Conservation (phyloP, 2,797 vertebrate genomes). For the Molossus alvarezi region DNA sequence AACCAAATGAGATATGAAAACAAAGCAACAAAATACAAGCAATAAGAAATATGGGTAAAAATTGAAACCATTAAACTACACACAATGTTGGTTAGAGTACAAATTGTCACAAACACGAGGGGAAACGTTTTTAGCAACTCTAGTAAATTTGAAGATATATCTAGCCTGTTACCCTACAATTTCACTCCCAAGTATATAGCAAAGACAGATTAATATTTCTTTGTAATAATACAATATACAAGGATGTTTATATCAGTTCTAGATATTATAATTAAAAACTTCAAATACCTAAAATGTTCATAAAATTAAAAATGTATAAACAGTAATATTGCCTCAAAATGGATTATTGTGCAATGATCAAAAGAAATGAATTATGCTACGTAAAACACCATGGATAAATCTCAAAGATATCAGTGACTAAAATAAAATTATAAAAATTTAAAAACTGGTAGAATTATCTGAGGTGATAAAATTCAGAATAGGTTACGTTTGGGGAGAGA, state of each 20-base stretch:
- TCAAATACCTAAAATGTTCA: neutral
- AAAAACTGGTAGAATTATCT: neutral
- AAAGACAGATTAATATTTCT: neutral
- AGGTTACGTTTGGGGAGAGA: neutral
- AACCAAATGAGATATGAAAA: neutral
- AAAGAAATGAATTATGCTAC: neutral
- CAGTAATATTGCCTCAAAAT: neutral
- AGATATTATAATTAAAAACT: neutral
- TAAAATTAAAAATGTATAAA: neutral
- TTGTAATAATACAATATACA: neutral
- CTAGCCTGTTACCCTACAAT: neutral
- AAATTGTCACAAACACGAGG: neutral
- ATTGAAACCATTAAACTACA: neutral
- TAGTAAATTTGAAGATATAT: neutral
- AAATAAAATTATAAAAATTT: constrained; percentile 21
- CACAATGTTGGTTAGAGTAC: neutral
- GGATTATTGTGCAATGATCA: neutral
- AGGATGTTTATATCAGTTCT: neutral
- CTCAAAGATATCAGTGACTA: neutral
- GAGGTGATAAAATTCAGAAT: neutral
- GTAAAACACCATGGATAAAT: neutral
- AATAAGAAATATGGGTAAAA: neutral
- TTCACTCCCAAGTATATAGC: neutral
- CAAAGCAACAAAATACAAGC: neutral
- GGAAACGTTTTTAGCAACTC: neutral